Evolutionary conservation across 2,888 invertebrate genomes (phyloP).

Genomic region (Chymomyza caudatula): DNA sequence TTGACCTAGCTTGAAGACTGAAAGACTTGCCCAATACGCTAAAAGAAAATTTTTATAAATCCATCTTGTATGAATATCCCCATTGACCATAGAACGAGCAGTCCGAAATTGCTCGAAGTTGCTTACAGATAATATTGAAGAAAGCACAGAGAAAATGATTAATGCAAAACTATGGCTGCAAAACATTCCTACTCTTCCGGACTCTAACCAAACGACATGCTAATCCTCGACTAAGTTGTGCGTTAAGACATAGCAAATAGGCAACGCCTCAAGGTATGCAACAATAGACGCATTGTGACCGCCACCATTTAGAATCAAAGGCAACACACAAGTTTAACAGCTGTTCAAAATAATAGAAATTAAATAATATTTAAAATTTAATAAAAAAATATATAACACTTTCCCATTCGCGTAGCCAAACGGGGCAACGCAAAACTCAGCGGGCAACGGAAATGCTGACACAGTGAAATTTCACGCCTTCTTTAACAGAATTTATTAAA

Average conservation of each 20-base stretch:
- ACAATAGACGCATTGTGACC: conserved; percentile 6
- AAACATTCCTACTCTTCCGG: too few relatives aligned
- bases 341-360: conserved; percentile 29
- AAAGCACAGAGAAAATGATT: not conserved
- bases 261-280: not conserved
- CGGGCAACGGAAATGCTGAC: conserved; percentile 52
- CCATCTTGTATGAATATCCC: too few relatives aligned
- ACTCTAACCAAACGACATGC: not conserved
- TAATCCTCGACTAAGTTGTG: not conserved
- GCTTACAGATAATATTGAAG: too few relatives aligned
- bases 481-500: conserved; percentile 71
- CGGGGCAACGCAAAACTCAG: conserved; percentile 37
- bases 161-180: too few relatives aligned
- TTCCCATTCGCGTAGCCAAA: not conserved
- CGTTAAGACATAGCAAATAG: not conserved
- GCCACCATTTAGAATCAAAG: not conserved
- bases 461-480: conserved; percentile 70
- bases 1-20: too few relatives aligned
- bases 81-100: too few relatives aligned
- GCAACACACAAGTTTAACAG: not conserved
- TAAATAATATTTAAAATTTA: conserved; percentile 50
- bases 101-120: too few relatives aligned
- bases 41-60: too few relatives aligned
- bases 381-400: conserved; percentile 30
- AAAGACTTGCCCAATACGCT: too few relatives aligned